Conservation (phyloP, 2,888 invertebrate species). For the Melanophora roralis region DNA sequence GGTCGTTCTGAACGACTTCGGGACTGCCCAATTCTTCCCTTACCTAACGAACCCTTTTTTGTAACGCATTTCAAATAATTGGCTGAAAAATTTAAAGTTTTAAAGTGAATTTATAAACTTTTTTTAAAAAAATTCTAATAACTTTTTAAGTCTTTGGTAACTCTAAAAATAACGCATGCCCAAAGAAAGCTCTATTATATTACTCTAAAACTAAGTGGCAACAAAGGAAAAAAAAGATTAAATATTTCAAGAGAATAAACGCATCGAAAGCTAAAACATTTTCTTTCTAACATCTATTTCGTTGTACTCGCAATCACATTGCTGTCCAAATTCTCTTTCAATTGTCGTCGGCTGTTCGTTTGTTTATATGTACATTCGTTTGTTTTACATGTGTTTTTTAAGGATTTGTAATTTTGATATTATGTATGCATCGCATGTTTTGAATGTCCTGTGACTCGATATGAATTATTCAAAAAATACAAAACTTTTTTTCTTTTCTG, state of each 20-base stretch:
- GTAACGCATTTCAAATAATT: no score
- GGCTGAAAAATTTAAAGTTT: background rate
- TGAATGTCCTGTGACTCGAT: constrained; percentile 76
- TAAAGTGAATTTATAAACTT: no score
- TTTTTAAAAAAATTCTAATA: no score
- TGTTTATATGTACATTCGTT: constrained; percentile 28
- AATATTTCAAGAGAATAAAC: constrained; percentile 11
- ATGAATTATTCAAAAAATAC: constrained; percentile 77
- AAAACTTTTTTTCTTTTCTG: constrained; percentile 57
- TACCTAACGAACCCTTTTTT: no score
- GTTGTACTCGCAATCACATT: background rate
- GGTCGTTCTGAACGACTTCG: no score
- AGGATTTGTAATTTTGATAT: constrained; percentile 68
- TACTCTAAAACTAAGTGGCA: background rate
- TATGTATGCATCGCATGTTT: constrained; percentile 77
- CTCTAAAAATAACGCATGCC: constrained; percentile 46
- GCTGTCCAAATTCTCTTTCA: background rate
- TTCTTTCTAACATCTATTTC: background rate
- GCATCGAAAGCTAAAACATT: background rate
- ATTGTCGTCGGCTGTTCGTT: no score
- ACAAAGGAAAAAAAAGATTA: background rate
- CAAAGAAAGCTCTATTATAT: background rate
- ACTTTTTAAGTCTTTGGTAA: no score
- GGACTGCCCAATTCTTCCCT: no score
- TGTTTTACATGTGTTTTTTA: constrained; percentile 20